Evolutionary conservation across 1,140 invertebrate species (phyloP).

Genomic region (Tetramorium simillimum): DNA sequence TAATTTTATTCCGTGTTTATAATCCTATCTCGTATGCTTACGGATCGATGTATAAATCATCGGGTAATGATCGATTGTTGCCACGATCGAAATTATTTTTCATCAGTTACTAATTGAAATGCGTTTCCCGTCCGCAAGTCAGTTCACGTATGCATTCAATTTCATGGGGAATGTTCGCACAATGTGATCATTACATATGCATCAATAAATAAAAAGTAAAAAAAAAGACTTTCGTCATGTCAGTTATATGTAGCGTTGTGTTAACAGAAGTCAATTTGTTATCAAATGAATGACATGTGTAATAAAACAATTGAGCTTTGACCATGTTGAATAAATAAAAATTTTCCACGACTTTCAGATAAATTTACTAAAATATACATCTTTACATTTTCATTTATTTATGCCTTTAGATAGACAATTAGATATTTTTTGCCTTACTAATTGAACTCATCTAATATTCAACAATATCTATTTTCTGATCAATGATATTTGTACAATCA

Average conservation of each 20-base stretch:
- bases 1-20: background rate
- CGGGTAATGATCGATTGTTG: constrained; percentile 11
- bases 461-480: background rate
- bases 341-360: background rate
- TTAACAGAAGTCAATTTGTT: background rate
- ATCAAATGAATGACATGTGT: background rate
- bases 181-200: constrained; percentile 30
- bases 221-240: background rate
- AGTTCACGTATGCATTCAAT: constrained; percentile 12
- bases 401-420: background rate
- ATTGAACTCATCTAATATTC: background rate
- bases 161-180: background rate
- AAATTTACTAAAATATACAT: background rate
- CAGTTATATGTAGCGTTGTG: background rate
- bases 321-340: background rate
- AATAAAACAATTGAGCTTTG: background rate
- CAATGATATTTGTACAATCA: background rate
- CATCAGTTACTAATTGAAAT: constrained; percentile 40
- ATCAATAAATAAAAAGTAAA: constrained; percentile 22
- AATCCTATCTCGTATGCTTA: background rate
- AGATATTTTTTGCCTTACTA: background rate
- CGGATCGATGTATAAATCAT: background rate
- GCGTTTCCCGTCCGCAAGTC: constrained; percentile 45
- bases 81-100: constrained; percentile 32
- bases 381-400: background rate